Evolutionary conservation across 2,888 invertebrate genomes (phyloP).

Genomic region (Apamea sordens): DNA sequence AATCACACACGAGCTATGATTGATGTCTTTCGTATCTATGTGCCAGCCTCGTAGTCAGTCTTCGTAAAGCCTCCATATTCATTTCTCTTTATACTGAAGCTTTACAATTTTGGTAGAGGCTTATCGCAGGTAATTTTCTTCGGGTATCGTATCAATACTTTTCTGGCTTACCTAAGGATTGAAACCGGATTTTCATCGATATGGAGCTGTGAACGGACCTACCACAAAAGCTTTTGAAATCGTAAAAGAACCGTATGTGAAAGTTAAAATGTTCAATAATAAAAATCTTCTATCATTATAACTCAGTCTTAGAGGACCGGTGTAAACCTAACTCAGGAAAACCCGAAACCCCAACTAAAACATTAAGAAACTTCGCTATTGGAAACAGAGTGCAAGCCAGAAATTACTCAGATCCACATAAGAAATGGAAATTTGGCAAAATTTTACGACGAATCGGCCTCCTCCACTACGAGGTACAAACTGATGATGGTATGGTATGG

Average conservation of each 20-base stretch:
- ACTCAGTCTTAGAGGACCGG: too few relatives aligned
- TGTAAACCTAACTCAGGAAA: too few relatives aligned
- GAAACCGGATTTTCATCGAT: not conserved
- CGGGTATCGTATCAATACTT: not conserved
- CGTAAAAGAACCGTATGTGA: not conserved
- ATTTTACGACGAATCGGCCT: too few relatives aligned
- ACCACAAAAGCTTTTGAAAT: not conserved
- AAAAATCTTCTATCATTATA: too few relatives aligned
- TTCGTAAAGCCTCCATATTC: not conserved
- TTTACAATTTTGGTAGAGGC: not conserved
- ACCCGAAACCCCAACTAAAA: too few relatives aligned
- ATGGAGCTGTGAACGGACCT: not conserved
- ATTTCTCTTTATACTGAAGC: not conserved
- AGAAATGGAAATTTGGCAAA: too few relatives aligned
- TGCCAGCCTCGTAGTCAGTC: not conserved
- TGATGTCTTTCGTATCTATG: not conserved
- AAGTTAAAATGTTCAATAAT: not conserved
- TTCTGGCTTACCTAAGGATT: not conserved
- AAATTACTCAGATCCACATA: too few relatives aligned
- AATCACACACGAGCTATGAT: constrained; percentile 31
- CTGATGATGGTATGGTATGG: too few relatives aligned
- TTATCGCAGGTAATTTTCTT: constrained; percentile 10
- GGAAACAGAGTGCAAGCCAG: too few relatives aligned
- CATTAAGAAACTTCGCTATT: too few relatives aligned
- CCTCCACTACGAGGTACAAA: too few relatives aligned